Percentiles rank a stretch among this genome's conserved stretches.
phyloP scores from a whole-genome alignment of 2,797 vertebrate species.

The Pelodytes ibericus region DNA sequence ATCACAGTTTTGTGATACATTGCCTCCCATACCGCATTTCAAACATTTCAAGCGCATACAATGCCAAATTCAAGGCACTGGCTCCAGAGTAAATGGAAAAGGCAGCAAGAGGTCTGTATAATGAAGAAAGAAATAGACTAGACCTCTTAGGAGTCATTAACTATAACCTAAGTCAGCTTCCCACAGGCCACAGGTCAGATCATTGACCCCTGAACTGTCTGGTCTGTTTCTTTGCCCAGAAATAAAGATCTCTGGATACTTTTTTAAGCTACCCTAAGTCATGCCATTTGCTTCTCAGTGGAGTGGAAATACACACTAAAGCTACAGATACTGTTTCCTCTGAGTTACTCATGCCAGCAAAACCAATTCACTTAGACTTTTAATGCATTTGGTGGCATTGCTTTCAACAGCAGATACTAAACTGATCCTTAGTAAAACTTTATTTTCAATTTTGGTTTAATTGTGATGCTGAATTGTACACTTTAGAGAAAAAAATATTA shows the following conservation, averaged over 20 bases:
- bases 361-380: not conserved
- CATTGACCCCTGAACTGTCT: not conserved
- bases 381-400: not conserved
- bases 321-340: not conserved
- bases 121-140: not conserved
- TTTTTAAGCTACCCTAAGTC: not conserved
- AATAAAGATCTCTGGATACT: not conserved
- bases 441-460: too few relatives aligned
- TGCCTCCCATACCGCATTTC: too few relatives aligned
- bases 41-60: too few relatives aligned
- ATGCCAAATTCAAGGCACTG: not conserved
- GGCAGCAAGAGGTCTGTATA: not conserved
- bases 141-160: not conserved
- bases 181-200: not conserved
- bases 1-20: too few relatives aligned
- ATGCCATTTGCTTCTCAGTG: not conserved
- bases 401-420: not conserved
- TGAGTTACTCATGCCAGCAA: not conserved
- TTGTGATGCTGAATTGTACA: too few relatives aligned
- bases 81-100: not conserved
- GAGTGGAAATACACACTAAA: not conserved
- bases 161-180: not conserved
- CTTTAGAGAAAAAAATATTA: too few relatives aligned
- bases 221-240: not conserved
- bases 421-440: too few relatives aligned